phyloP scores from a whole-genome alignment of 2,797 vertebrate genomes.

The Hapalemur alaotrensis region DNA sequence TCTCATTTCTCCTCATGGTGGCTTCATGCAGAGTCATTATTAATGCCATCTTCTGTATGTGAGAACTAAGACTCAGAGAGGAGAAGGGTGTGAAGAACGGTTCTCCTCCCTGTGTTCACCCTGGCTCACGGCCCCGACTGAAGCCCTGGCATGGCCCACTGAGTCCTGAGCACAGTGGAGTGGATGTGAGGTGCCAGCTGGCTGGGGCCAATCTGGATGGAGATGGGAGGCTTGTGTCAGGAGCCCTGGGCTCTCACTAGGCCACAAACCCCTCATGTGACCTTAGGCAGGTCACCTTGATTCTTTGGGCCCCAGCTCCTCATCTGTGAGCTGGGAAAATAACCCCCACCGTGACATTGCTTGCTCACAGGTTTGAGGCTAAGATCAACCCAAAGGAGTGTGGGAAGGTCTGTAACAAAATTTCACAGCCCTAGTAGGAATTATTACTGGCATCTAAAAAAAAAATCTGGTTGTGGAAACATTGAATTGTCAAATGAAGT shows the following conservation, averaged over 20 bases:
- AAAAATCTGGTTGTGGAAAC: neutral
- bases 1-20: neutral
- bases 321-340: neutral
- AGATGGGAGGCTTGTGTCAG: neutral
- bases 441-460: neutral
- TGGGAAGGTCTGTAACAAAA: neutral
- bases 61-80: neutral
- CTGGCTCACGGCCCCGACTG: neutral
- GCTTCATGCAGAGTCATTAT: neutral
- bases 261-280: neutral
- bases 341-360: neutral
- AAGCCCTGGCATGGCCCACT: neutral
- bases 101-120: rapidly evolving
- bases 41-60: neutral
- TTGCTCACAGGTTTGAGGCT: neutral
- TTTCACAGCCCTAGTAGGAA: neutral
- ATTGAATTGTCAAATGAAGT: neutral
- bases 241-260: neutral
- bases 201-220: neutral
- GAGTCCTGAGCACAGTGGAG: neutral
- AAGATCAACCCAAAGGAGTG: neutral
- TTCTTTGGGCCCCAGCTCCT: neutral
- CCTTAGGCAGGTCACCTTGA: neutral
- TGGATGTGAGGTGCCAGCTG: neutral
- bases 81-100: neutral